phyloP scores from a whole-genome alignment of 2,113 vertebrate species.

The Synodontis membranacea region DNA sequence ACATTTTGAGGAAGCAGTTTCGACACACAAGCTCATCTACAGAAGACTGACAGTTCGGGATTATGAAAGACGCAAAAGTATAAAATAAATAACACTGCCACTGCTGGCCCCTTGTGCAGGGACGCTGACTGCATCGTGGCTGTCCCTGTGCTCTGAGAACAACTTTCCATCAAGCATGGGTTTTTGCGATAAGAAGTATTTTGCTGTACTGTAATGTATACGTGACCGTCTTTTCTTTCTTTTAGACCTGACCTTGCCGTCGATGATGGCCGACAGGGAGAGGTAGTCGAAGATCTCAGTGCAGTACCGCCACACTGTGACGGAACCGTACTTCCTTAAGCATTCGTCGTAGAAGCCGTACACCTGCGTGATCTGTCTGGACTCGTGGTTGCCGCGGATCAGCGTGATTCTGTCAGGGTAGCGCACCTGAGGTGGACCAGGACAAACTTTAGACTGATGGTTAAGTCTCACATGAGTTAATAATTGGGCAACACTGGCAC shows the following conservation, averaged over 20 bases:
- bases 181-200: neutral
- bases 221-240: neutral
- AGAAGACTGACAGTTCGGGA: no score
- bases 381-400: constrained; percentile 93
- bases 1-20: neutral
- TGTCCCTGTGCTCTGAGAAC: neutral
- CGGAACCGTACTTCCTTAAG: constrained; percentile 91
- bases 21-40: no score
- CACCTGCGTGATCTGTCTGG: constrained; percentile 92
- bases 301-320: constrained; percentile 95
- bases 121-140: neutral
- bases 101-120: no score
- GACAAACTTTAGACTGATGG: neutral
- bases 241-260: constrained; percentile 83
- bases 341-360: constrained; percentile 97
- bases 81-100: no score
- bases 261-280: constrained; percentile 93
- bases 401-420: constrained; percentile 94
- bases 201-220: neutral
- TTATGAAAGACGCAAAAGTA: no score
- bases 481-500: neutral
- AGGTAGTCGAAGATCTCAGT: constrained; percentile 97
- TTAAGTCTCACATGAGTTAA: neutral
- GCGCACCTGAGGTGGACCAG: constrained; percentile 75
- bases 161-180: neutral